Conservation (phyloP, 2,797 vertebrate genomes). For the Peromyscus melanophrys region DNA sequence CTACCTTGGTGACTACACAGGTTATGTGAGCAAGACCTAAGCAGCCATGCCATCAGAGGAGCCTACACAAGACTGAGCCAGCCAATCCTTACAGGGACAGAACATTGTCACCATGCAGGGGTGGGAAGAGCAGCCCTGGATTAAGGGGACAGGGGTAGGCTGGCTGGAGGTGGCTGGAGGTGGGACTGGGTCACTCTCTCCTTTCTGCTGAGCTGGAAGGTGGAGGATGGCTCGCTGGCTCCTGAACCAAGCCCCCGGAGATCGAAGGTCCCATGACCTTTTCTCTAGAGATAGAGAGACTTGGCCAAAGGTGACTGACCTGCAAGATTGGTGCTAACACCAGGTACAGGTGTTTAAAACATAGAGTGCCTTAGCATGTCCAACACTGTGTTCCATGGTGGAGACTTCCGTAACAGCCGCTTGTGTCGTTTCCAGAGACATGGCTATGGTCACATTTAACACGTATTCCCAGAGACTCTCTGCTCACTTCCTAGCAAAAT, state of each 20-base stretch:
- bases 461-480: not conserved
- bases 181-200: not conserved
- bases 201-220: not conserved
- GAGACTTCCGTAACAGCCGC: not conserved
- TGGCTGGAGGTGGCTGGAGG: accelerated
- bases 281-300: not conserved
- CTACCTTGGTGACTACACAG: not conserved
- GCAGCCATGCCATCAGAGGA: not conserved
- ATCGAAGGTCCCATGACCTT: not conserved
- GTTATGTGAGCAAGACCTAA: not conserved
- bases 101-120: accelerated
- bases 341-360: accelerated
- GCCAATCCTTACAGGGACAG: too few species aligned
- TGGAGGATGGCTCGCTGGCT: not conserved
- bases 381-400: too few species aligned
- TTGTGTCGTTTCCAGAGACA: not conserved
- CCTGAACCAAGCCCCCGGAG: too few species aligned
- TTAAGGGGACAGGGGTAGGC: not conserved
- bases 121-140: not conserved
- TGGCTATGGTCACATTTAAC: too few species aligned
- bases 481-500: not conserved
- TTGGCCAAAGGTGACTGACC: not conserved
- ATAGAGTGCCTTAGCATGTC: too few species aligned
- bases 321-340: not conserved
- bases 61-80: not conserved